Base-by-base conservation (phyloP, 1,140 invertebrate species). In the Aphelenchoides avenae region DNA sequence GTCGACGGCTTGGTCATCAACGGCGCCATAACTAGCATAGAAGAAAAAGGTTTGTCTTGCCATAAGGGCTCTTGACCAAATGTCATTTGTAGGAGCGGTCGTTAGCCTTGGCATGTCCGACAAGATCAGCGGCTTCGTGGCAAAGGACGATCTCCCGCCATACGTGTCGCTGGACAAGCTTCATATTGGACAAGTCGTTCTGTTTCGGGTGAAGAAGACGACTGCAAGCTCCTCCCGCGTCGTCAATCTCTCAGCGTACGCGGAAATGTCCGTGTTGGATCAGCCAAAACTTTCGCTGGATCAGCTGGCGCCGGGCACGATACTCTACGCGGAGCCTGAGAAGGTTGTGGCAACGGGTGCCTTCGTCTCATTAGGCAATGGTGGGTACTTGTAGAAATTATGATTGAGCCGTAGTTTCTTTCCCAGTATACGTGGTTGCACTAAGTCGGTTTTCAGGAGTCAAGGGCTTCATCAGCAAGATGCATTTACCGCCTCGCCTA, bases 281-380 rank as follows among this genome's bases (percentile, higher is more conserved):
- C 61, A 64, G 22, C 54, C 62, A 47, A 31, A 64, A 26, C n/a
- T 59, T 33, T 22, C 33, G 31, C 18, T 18, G 9, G 57, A 46
- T 34, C 63, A 72, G n/a, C 34, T 66, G 9, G 69, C 73, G 71
- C 71, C 71, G 2, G 71, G 71, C 31, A 70, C 75, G 22, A 64
- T 74, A 20, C 20, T 74, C 0, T 39, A 57, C 15, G 68, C 56
- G 26, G 59, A 60, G 13, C 71, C 71, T 9, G 56, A 63, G 24
- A 51, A 70, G 31, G 33, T 40, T 31, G 50, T 51, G 15, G 31
- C 50, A 1, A 48, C 34, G 33, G 71, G 71, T 22, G 46, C 70
- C 2, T 67, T 58, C 31, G 71, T 72, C 13, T 46, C 20, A 1
- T 41, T 75, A 20, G 58, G 61, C 20, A 75, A 76, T 52, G 71